Conservation (phyloP, 92 coral and sea anemone genomes). For the Plumapathes pennacea region DNA sequence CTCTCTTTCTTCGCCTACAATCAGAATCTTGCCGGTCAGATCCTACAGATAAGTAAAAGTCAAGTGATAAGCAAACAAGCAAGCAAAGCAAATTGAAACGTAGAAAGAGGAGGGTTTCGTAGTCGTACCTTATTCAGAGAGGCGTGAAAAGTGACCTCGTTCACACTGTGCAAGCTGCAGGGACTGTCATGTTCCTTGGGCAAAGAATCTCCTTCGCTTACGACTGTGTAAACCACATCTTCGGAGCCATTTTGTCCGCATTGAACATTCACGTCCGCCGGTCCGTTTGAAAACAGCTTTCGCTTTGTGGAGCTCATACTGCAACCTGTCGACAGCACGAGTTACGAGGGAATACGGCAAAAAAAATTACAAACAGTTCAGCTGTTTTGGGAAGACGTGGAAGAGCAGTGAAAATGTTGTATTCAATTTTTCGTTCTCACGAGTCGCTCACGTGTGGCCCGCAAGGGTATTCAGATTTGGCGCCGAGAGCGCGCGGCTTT, state of each 20-base stretch:
- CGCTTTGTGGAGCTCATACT: conserved; percentile 40
- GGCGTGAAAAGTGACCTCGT: no score
- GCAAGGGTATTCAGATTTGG: conserved; percentile 49
- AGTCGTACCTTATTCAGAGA: no score
- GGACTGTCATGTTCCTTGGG: conserved; percentile 15
- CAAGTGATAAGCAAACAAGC: neutral
- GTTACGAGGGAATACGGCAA: no score
- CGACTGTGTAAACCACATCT: conserved; percentile 23
- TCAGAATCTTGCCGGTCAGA: conserved; percentile 50
- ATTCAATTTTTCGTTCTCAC: conserved; percentile 18
- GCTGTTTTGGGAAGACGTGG: conserved; percentile 16
- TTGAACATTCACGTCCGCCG: no score
- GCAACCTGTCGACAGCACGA: no score
- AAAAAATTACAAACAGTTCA: neutral
- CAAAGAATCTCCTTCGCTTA: conserved; percentile 21
- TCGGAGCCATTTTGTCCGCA: conserved; percentile 14
- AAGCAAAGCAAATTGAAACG: neutral
- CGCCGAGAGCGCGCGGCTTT: conserved; percentile 47
- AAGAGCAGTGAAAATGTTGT: conserved; percentile 1
- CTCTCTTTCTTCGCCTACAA: conserved; percentile 52
- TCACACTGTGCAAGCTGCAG: no score
- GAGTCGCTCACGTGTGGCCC: conserved; percentile 52
- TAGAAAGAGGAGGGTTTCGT: no score
- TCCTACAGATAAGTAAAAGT: conserved; percentile 40
- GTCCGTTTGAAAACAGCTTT: conserved; percentile 29